Percentiles rank a stretch among this genome's conserved stretches.
Evolutionary conservation across 1,140 invertebrate genomes (phyloP).

Genomic region (Whitmania pigra): DNA sequence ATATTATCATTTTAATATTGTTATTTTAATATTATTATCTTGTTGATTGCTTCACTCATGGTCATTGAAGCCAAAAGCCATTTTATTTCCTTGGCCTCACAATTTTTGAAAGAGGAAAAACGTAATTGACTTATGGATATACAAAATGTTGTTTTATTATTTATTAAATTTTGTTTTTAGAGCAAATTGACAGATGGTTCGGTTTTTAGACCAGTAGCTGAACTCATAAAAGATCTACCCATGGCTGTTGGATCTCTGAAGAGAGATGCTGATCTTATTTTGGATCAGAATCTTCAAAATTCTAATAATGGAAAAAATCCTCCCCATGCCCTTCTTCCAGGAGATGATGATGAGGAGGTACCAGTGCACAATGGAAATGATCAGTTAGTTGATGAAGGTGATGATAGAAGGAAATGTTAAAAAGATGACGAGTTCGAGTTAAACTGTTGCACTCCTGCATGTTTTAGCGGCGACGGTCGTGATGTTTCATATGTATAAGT

Average conservation of each 20-base stretch:
- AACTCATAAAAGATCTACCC: conserved; percentile 25
- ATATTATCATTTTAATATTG: too few species aligned
- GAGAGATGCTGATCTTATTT: not conserved
- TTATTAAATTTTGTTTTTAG: conserved; percentile 20
- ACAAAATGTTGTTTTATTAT: too few species aligned
- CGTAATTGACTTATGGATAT: too few species aligned
- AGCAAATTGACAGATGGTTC: conserved; percentile 24
- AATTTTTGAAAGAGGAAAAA: not conserved
- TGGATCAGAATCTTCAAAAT: not conserved
- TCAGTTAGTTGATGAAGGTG: conserved; percentile 26
- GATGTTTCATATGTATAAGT: too few species aligned
- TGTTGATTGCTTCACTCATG: too few species aligned
- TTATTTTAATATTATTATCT: too few species aligned
- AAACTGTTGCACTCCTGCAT: too few species aligned
- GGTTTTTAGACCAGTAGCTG: conserved; percentile 28
- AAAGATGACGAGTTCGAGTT: too few species aligned
- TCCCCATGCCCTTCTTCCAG: conserved; percentile 31
- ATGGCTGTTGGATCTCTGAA: conserved; percentile 22
- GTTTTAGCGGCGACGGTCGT: too few species aligned
- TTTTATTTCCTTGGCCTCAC: not conserved
- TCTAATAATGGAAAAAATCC: conserved; percentile 21
- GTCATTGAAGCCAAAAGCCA: not conserved
- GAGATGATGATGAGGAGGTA: conserved; percentile 32
- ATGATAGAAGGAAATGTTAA: not conserved
- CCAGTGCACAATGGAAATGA: conserved; percentile 34